Evolutionary conservation across 2,797 vertebrate genomes (phyloP), one percentile per base, ranked within the genome.

Genomic region (Spheniscus humboldti): DNA sequence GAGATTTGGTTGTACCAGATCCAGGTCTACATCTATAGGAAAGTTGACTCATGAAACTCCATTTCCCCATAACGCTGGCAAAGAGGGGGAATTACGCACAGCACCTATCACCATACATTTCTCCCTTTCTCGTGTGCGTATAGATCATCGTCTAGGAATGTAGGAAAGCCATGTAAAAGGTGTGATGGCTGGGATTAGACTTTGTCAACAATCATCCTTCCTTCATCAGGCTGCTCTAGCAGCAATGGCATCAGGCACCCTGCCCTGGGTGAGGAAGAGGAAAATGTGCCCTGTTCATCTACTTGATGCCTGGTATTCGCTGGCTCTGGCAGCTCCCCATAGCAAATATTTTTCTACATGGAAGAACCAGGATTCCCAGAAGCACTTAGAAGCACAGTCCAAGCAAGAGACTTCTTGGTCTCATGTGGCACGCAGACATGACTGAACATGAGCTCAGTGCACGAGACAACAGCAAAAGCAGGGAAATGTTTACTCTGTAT

Each of bases 171-270:
- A 0, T 23, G 56, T 47, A 66, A 79, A 76, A 96, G 69, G 83
- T 90, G 83, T 69, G 88, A 90, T 76, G 66, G 28, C 37, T 86
- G 55, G 62, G 24, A 85, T 81, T 59, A 88, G 50, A 68, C 74
- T 73, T 77, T 92, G 85, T 66, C 92, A 94, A 72, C 92, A 90
- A 50, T 48, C 62, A 92, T 35, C 62, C n/a, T 91, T 96, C 80
- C 90, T 81, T 79, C 80, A 96, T 59, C 66, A 69, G 59, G 77
- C 53, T 85, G 37, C 64, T 88, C 57, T 11, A 74, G 72, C 50
- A 91, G 82, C 67, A 64, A 63, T 7, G n/a, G 57, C 76, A 79
- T 48, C 73, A 50, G 25, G 30, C 69, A 82, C 45, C 39, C 47
- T 82, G 39, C 71, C 57, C 55, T 47, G 43, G 43, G n/a, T 22